Evolutionary conservation across 2,113 vertebrate species (phyloP), one percentile per base, ranked within the genome.

Genomic region (Numenius arquata): DNA sequence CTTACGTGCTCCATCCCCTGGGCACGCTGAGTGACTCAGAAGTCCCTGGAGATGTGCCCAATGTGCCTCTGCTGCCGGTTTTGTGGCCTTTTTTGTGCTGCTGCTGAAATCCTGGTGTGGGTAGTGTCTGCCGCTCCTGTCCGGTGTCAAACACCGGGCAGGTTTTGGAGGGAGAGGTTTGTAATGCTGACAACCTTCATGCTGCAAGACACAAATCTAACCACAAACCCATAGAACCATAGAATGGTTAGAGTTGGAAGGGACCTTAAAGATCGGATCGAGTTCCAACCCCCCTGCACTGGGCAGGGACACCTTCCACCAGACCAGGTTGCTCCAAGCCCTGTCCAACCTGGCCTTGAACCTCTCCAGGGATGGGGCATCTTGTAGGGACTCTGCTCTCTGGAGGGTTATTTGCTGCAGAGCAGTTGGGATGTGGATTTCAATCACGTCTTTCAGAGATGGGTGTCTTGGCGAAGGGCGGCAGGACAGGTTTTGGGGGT

Each of bases 131-230:
- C 41, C 3, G 0, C 38, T 40, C 41, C 27, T 22, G 22, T 38
- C 40, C 0, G 23, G 47, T 30, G 29, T 27, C 0, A 0, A 45
- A 26, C 30, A 3, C 20, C 0, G 0, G 8, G 6, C 1, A 23
- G 15, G 8, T 20, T 55, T 65, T 8, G 27, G 0, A 12, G 32
- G 29, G 3, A 53, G 50, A 45, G 23, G 55, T 36, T 36, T 5
- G 25, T 67, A 29, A 73, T 0, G 7, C 29, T 41, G 48, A 38
- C 19, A 17, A 7, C 1, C 2, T 41, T 19, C 19, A 40, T 9
- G 30, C 41, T 70, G 36, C 26, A 22, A 25, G 36, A 48, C 36
- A 75, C 40, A 77, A 52, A 36, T 15, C 63, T 30, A 10, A n/a
- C 30, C 11, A 4, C 32, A 65, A 43, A 41, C 34, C 34, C 5